Percentiles rank a stretch among this genome's conserved stretches.
These are phyloP conservation scores for Morpho deidamia DNA, from an alignment of 2,888 invertebrate genomes.

Conservation along the genomic window DNA sequence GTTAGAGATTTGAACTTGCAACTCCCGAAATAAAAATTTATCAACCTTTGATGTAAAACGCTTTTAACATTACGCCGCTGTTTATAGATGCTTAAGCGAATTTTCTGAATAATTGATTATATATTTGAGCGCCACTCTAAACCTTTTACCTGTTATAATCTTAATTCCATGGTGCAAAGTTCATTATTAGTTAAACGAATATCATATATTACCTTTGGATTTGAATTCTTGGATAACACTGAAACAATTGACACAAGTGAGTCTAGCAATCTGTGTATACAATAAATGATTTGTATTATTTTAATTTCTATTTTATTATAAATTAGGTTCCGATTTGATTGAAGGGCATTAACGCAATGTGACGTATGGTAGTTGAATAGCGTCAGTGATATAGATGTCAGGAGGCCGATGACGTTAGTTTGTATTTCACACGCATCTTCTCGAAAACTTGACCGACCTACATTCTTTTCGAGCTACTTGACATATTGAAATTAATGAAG, in stretches of 20 bases:
- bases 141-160: neutral
- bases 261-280: constrained; percentile 34
- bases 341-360: constrained; percentile 19
- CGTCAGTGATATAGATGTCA: constrained; percentile 58
- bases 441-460: constrained; percentile 35
- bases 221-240: constrained; percentile 11
- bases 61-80: neutral
- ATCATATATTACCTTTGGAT: neutral
- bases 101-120: neutral
- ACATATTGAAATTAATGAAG: neutral
- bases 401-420: constrained; percentile 40
- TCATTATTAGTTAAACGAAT: neutral
- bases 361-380: constrained; percentile 12
- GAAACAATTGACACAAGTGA: constrained; percentile 70
- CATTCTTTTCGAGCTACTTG: constrained; percentile 30
- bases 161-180: neutral
- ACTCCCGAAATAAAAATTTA: neutral
- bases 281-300: constrained; percentile 25
- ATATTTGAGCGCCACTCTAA: constrained; percentile 1
- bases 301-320: constrained; percentile 27
- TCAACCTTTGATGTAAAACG: neutral
- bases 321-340: constrained; percentile 39
- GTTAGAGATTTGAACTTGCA: too few relatives aligned
- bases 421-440: constrained; percentile 57
- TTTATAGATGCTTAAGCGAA: neutral